A percentile compares a stretch with the other conserved stretches of the same genome.
Conservation (phyloP, 53 echinoderm and acorn worm genomes). For the Temnopleurus reevesii region DNA sequence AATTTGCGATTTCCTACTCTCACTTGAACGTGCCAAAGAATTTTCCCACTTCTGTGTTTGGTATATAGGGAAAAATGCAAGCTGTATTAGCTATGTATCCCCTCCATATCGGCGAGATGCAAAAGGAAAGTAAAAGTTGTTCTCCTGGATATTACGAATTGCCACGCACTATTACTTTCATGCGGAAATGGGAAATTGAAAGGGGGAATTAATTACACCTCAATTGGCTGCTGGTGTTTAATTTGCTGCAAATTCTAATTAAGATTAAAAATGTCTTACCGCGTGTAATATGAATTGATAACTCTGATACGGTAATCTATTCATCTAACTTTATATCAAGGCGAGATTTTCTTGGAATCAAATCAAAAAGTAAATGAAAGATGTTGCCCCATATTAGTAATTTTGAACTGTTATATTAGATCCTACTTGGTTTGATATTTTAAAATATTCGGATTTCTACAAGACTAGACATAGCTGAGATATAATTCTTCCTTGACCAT, state of each 20-base stretch:
- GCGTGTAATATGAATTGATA: constrained; percentile 25
- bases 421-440: no score
- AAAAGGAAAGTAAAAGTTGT: not conserved
- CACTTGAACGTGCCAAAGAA: constrained; percentile 1
- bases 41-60: not conserved
- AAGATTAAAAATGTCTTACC: constrained; percentile 33
- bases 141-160: constrained; percentile 25
- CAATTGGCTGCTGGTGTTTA: constrained; percentile 48
- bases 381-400: no score
- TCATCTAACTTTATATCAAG: not conserved
- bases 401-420: no score
- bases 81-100: not conserved
- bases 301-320: not conserved
- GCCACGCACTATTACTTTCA: constrained; percentile 9
- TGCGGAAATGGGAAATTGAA: constrained; percentile 54
- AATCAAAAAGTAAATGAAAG: not conserved
- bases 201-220: constrained; percentile 54
- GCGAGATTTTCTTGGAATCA: not conserved
- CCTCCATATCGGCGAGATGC: not conserved
- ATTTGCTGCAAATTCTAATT: constrained; percentile 49
- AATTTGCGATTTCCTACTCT: constrained; percentile 34
- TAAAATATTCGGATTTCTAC: not conserved
- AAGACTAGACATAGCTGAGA: not conserved
- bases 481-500: not conserved
- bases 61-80: not conserved